These are phyloP conservation scores for Fopius arisanus DNA, from an alignment of 1,140 invertebrate species.

Conservation along the genomic window DNA sequence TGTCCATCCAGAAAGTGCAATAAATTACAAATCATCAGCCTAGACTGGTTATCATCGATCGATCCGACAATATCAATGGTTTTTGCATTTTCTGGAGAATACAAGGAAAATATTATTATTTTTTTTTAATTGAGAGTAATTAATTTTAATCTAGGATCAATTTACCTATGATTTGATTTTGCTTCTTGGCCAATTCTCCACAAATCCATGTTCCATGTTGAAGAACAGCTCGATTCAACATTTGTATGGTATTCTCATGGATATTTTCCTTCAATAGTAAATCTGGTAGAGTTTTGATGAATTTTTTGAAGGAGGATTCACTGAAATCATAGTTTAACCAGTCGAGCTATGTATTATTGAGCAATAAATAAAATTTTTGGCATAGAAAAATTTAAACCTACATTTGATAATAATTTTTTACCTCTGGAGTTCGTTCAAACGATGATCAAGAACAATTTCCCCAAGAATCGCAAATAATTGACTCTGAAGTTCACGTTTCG, in stretches of 20 bases:
- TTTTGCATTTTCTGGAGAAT: constrained; percentile 56
- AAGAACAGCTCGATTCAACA: constrained; percentile 52
- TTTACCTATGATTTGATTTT: constrained; percentile 54
- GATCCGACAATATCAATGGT: constrained; percentile 52
- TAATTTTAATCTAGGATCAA: constrained; percentile 12
- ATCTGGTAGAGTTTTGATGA: constrained; percentile 48
- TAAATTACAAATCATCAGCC: constrained; percentile 57
- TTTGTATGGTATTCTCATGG: constrained; percentile 49
- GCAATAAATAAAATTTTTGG: too few relatives aligned
- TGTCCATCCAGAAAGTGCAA: constrained; percentile 56
- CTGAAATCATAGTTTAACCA: constrained; percentile 36
- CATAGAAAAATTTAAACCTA: too few relatives aligned
- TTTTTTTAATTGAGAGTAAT: constrained; percentile 23
- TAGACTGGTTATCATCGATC: constrained; percentile 45
- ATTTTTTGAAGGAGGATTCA: constrained; percentile 49
- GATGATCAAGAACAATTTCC: constrained; percentile 58
- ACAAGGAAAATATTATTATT: constrained; percentile 30
- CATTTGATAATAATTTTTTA: constrained; percentile 39
- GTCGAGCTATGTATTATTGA: background rate
- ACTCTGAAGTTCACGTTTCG: constrained; percentile 46
- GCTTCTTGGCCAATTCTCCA: constrained; percentile 46
- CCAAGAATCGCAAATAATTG: constrained; percentile 55
- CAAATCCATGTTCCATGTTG: constrained; percentile 51
- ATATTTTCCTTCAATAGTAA: constrained; percentile 50
- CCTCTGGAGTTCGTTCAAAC: constrained; percentile 56